Evolutionary conservation across 2,797 vertebrate species (phyloP).

Genomic region (Onychomys torridus): DNA sequence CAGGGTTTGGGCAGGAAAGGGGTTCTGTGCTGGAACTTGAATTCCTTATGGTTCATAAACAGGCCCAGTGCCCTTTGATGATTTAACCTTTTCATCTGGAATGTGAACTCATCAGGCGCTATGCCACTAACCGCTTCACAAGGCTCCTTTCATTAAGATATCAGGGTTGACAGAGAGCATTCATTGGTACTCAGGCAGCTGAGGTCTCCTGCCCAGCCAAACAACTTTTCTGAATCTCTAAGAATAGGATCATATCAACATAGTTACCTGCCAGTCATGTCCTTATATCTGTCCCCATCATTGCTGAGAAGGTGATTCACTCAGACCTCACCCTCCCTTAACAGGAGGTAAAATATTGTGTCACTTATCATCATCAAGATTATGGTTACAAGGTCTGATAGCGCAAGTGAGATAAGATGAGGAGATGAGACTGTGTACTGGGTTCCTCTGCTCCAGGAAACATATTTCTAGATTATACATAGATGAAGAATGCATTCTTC

Average conservation of each 20-base stretch:
- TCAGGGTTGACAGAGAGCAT: background rate
- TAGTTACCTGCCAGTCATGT: background rate
- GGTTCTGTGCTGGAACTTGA: background rate
- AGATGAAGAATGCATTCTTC: background rate
- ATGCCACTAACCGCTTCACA: background rate
- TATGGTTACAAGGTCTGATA: background rate
- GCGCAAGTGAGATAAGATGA: background rate
- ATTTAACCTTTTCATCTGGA: background rate
- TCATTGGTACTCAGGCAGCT: background rate
- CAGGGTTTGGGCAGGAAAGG: background rate
- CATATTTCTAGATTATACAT: background rate
- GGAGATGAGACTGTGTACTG: background rate
- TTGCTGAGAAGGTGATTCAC: background rate
- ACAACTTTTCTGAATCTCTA: background rate
- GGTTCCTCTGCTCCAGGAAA: background rate
- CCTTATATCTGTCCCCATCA: background rate
- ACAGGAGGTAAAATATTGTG: background rate
- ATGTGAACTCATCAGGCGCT: background rate
- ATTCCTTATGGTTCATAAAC: background rate
- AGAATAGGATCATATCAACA: background rate
- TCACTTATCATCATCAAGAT: background rate
- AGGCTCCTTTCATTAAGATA: background rate
- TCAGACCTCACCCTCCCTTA: background rate
- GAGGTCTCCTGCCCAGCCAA: background rate
- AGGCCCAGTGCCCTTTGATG: background rate